Conservation (phyloP, 1,140 invertebrate genomes). For the Formica selysi region DNA sequence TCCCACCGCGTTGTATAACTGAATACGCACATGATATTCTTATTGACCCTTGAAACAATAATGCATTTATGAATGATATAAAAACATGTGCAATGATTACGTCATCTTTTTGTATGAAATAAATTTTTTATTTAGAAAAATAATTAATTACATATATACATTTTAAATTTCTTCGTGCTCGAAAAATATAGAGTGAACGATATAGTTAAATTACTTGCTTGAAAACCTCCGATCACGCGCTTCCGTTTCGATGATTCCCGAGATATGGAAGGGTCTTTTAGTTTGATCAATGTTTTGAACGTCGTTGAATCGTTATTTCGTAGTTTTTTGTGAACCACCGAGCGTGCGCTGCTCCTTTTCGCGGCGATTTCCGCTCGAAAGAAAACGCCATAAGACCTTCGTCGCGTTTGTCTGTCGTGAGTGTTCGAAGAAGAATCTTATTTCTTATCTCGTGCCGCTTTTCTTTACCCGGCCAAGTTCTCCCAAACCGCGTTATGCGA, state of each 20-base stretch:
- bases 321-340: not conserved
- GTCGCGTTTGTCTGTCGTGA: slow-evolving; percentile 15
- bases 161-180: not conserved
- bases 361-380: slow-evolving; percentile 33
- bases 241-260: slow-evolving; percentile 20
- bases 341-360: slow-evolving; percentile 37
- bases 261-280: slow-evolving; percentile 18
- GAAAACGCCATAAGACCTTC: slow-evolving; percentile 15
- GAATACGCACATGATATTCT: not conserved
- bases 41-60: slow-evolving; percentile 1
- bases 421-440: not conserved
- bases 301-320: slow-evolving; percentile 23
- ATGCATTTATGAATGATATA: not conserved
- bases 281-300: slow-evolving; percentile 24
- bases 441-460: slow-evolving; percentile 38
- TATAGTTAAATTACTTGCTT: slow-evolving; percentile 20
- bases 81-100: not conserved
- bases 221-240: slow-evolving; percentile 8
- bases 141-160: not conserved
- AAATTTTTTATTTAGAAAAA: not conserved
- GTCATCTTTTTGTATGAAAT: not conserved
- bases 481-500: slow-evolving; percentile 16
- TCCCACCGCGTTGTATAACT: slow-evolving; percentile 8
- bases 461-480: slow-evolving; percentile 17
- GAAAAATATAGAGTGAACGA: not conserved